phyloP scores from a whole-genome alignment of 2,113 vertebrate genomes.

The Lanius collurio region DNA sequence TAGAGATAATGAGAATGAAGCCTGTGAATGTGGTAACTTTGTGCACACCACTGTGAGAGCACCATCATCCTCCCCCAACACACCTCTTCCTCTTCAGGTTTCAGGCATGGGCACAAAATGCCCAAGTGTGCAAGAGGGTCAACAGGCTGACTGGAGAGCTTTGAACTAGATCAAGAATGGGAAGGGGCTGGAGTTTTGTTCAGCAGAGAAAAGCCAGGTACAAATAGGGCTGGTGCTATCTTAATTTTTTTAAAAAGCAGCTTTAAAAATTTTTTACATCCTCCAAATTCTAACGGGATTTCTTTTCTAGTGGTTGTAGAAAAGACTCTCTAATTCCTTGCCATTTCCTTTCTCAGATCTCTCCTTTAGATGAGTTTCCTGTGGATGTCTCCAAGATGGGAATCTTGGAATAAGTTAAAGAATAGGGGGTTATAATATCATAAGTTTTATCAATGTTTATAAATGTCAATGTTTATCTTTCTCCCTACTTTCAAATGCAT shows the following conservation, averaged over 20 bases:
- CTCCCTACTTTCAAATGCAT: neutral
- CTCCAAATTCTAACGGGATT: neutral
- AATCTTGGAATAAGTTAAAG: neutral
- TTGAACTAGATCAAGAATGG: neutral
- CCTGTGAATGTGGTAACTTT: neutral
- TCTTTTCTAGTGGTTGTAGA: neutral
- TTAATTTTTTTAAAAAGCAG: neutral
- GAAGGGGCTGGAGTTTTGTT: neutral
- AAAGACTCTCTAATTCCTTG: neutral
- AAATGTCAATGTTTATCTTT: neutral
- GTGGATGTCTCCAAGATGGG: neutral
- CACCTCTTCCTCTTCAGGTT: neutral
- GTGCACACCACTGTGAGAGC: neutral
- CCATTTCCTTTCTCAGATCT: neutral
- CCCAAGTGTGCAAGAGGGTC: neutral
- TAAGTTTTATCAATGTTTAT: neutral
- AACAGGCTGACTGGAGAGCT: neutral
- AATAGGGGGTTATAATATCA: neutral
- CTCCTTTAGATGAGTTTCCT: neutral
- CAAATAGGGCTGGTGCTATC: neutral
- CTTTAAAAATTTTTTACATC: neutral
- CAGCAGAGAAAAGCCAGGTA: neutral
- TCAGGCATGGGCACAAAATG: neutral
- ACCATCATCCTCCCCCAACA: neutral
- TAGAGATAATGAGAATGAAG: neutral